Evolutionary conservation across 2,797 vertebrate species (phyloP), one percentile per base, ranked within the genome.

Genomic region (Phalloptychus januarius): DNA sequence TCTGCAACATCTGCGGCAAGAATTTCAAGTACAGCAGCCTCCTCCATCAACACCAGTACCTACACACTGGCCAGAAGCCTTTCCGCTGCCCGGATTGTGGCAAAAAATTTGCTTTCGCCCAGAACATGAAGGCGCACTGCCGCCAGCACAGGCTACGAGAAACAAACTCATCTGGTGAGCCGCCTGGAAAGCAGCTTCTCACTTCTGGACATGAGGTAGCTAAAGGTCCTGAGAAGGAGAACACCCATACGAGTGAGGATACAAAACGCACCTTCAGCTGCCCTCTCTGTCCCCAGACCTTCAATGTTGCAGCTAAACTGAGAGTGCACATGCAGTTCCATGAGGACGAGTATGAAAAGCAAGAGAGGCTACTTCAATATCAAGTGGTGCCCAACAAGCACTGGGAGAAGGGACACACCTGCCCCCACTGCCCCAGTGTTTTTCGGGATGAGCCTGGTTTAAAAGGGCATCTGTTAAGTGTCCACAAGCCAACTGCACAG

Each of bases 71-170:
- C 16, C 93, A 95, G 89, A 96, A 96, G 83, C 94, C 95, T 7
- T 96, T 96, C 87, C 83, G 82, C 75, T 96, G 96, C 81, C 92
- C 94, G 0, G 94, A 96, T 71, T 96, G 96, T 20, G 95, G 95
- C 10, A 95, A 95, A 83, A 88, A 38, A 1, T 96, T 96, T 61
- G 96, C 96, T 36, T 96, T 96, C 10, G 95, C 95, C 7, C 95
- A 96, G 84, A 96, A 96, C 86, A 93, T 96, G 95, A 96, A 95
- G 90, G 94, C 94, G 0, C 96, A 96, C 89, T 95, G 89, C 79
- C 94, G 95, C 48, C 95, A 95, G 80, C 96, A 96, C 52, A 92
- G 94, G 77, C 93, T 91, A 46, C 80, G 28, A 8, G 77, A 90
- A 77, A 77, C 81, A 63, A 78, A 80, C 67, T 65, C 87, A 0